Evolutionary conservation across 1,140 invertebrate genomes (phyloP).

Genomic region (Mamestra configurata): DNA sequence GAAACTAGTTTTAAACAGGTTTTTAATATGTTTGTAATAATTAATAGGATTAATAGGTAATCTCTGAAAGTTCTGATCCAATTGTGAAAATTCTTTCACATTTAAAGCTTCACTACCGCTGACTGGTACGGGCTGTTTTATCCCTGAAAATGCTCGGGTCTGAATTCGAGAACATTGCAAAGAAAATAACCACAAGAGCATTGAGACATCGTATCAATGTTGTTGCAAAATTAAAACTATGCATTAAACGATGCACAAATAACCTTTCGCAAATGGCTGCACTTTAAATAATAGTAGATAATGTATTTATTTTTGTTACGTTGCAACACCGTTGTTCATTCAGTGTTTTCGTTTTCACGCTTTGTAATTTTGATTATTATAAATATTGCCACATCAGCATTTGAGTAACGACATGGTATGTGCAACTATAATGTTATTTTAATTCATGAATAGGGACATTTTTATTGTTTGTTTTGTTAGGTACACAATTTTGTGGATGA

Average conservation of each 20-base stretch:
- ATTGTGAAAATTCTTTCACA: no score
- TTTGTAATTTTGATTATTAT: slow-evolving; percentile 13
- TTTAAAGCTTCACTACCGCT: no score
- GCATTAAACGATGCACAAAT: neutral
- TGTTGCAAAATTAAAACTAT: neutral
- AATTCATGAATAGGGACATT: neutral
- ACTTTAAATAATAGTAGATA: slow-evolving; percentile 6
- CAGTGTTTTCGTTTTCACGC: slow-evolving; percentile 31
- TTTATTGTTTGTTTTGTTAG: no score
- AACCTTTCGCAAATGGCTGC: neutral
- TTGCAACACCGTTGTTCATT: slow-evolving; percentile 33
- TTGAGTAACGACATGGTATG: neutral
- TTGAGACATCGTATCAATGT: neutral
- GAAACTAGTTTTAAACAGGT: no score
- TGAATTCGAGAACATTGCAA: neutral
- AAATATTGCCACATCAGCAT: neutral
- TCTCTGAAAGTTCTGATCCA: no score
- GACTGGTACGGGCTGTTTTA: no score
- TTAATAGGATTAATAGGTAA: no score
- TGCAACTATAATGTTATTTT: neutral
- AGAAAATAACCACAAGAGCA: neutral
- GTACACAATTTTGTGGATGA: no score
- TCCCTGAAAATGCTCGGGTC: neutral
- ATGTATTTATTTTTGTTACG: neutral
- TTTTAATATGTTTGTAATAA: no score